Base-by-base conservation (phyloP, 2,888 invertebrate species). In the Laothoe populi region DNA sequence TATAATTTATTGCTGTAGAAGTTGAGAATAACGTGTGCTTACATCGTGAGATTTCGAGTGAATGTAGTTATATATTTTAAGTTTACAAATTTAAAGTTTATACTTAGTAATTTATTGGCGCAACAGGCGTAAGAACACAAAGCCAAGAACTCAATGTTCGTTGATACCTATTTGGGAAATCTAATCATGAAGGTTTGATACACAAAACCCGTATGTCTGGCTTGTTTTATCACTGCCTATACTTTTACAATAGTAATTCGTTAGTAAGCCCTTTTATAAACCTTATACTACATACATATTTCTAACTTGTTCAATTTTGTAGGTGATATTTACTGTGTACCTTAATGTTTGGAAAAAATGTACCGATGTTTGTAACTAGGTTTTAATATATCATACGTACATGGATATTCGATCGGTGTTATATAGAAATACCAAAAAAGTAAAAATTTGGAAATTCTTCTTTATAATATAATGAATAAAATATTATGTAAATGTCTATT, bases 221-320 rank as follows among this genome's bases (percentile, higher is more conserved):
- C 53, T 61, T 92, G 80, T 82, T 84, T 83, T 83, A 87, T 87
- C 92, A 92, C 92, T 92, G 92, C 92, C 92, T 86, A 81, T 88
- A 83, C 79, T 85, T 82, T 82, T 62, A 84, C 84, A 86, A 86
- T 84, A 81, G 79, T 77, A 78, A 78, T 77, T 78, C 76, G 79
- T 83, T 82, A 84, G 79, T 86, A 85, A 90, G 89, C 82, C 81
- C 85, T 92, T 92, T 92, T 89, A 92, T 92, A 92, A 84, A 89
- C 77, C 53, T 88, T 89, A 70, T 72, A 70, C 70, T 69, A 19
- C 38, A 46, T 69, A 19, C 38, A 46, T 58, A 88, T 91, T 89
- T 92, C 90, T 90, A 89, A 91, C 88, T 90, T 88, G 91, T 91
- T 91, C 91, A 91, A 92, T 90, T 92, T 92, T 91, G 90, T 92